Evolutionary conservation across 2,888 invertebrate species (phyloP), one percentile per base, ranked within the genome.

Genomic region (Cheilosia urbana): DNA sequence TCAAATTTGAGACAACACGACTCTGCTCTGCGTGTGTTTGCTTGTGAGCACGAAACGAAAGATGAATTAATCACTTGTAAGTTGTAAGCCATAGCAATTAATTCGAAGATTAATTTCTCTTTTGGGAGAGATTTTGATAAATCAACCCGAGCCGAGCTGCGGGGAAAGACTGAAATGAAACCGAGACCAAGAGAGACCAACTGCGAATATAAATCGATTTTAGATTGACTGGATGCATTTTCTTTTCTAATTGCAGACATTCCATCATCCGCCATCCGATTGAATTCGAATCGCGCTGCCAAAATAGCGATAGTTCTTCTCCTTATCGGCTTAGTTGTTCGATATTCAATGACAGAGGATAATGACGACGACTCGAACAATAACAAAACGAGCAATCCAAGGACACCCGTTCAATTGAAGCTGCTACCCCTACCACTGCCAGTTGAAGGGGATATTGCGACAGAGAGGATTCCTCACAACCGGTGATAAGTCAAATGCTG

Each of bases 81-180:
- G 81, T 85, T 62, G 76, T 85, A 80, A 81, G 81, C 77, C 85
- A 76, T 76, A 60, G 90, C 90, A 90, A 90, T 90, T 90, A 90
- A 90, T 90, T 89, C 89, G 87, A 87, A 90, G 90, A 90, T 90
- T 90, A 90, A 90, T 90, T 90, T 89, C 84, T 88, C 90, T 90
- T 89, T 89, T 88, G 90, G 89, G 90, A 89, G 88, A 80, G 80
- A 87, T 87, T 84, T 81, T 81, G 85, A 85, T 85, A 85, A 85
- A 85, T 81, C 85, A 85, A 47, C 15, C 53, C 51, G 49, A 77
- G 62, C 71, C 72, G 24, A 27, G 27, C 27, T 27, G 27, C 45
- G 63, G 58, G 77, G 68, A 77, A 65, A 76, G 53, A 51, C 58
- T 13, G 2, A 65, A 58, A 51, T 13, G 6, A 65, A 1, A 53